Evolutionary conservation across 2,888 invertebrate species (phyloP), one percentile per base, ranked within the genome.

Genomic region (Sicus ferrugineus): DNA sequence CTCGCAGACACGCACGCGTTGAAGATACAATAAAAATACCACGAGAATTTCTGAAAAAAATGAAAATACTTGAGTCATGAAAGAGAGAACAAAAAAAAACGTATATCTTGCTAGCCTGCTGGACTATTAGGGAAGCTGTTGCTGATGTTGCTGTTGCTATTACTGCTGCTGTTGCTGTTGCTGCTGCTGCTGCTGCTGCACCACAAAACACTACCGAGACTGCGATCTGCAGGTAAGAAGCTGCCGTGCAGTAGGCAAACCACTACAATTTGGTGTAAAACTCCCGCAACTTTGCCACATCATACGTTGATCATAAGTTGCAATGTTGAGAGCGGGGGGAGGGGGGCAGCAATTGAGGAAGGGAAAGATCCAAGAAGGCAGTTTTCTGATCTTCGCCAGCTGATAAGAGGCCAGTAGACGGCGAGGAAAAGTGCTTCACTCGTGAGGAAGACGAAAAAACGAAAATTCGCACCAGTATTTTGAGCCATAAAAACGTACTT

Each of bases 1-100:
- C 80, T 61, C 75, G 69, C 72, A 73, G 77, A 78, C 79, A 79
- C 79, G 79, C 79, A 79, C 80, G 76, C 75, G 74, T 72, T 38
- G 11, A 6, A 26, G 26, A 54, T 54, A 52, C 4, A 54, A 26
- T 30, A n/a, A 3, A 62, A 52, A 23, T 3, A 62, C 61, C 61
- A 34, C 26, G 31, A 31, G 30, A 67, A 42, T 1, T 3, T 7
- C 42, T 42, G 42, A 9, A 42, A 61, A 23, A 31, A 61, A 34
- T 16, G 19, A 64, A 48, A 50, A 64, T 28, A n/a, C 5, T 46
- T 54, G 14, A 21, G 26, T 23, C 52, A 63, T 21, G 23, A 46
- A 63, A 48, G 23, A 42, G 23, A 63, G 21, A 46, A 11, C 9
- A 30, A 59, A 61, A 61, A 30, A 34, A 7, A 61, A 61, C 4